These are phyloP conservation scores for Limnothrissa miodon DNA, from an alignment of 2,113 vertebrate species.

Conservation along the genomic window DNA sequence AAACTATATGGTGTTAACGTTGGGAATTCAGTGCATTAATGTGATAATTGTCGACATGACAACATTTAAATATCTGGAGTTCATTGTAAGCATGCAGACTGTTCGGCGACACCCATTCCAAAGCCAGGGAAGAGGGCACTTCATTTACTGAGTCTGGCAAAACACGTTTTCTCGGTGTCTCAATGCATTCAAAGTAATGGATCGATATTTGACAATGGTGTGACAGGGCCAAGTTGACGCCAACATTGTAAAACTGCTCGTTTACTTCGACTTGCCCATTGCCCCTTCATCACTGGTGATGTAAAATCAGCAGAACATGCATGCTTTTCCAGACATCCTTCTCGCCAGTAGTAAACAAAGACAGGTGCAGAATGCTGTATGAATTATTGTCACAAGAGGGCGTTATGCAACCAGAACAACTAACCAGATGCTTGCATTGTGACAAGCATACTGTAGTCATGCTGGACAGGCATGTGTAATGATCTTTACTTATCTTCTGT, in stretches of 20 bases:
- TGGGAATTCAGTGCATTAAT: neutral
- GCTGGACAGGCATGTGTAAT: neutral
- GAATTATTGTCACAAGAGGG: neutral
- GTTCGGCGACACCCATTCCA: neutral
- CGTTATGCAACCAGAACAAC: neutral
- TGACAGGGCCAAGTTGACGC: neutral
- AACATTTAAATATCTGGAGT: neutral
- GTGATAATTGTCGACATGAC: neutral
- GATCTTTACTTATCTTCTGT: constrained; percentile 5
- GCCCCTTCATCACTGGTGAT: neutral
- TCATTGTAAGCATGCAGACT: neutral
- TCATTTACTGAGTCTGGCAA: neutral
- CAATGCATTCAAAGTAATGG: neutral
- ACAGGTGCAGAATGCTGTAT: neutral
- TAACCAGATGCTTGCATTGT: neutral
- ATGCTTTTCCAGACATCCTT: neutral
- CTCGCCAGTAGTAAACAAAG: constrained; percentile 11
- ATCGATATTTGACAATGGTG: neutral
- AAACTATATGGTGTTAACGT: neutral
- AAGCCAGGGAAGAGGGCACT: neutral
- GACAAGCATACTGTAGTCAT: neutral
- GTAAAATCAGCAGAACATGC: neutral
- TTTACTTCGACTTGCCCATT: neutral
- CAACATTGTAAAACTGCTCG: neutral
- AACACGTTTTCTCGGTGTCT: neutral